Base-by-base conservation (phyloP, 1,140 invertebrate genomes). In the Pseudomyrmex flavicornis region DNA sequence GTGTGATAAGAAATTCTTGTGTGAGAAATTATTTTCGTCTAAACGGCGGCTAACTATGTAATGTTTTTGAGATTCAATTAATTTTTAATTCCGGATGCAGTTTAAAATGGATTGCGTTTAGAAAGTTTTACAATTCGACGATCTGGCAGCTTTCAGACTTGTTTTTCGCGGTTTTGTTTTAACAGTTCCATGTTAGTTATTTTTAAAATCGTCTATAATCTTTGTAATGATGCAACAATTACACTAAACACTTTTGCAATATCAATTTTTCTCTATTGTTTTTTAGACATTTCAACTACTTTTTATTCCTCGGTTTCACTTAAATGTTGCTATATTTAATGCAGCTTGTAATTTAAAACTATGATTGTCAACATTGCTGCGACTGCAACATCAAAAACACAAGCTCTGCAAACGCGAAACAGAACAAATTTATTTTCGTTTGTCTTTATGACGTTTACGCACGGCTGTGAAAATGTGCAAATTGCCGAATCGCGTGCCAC, bases 401-500 rank as follows among this genome's bases (percentile, higher is more conserved):
- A 20, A 72, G 70, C 15, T 62, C 5, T 15, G 15, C 72, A n/a
- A 26, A 62, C 20, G 15, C 72, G 9, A 26, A 62, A 17, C 8
- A 62, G 50, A 20, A 62, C 58, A 62, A 75, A 62, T 75, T 62
- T 50, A 75, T 75, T 75, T 62, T 17, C 44, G 15, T 75, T 20
- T 12, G 13, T 46, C 35, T 7, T 35, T 35, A 61, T 15, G 20
- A 58, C 2, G 15, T 46, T 65, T 15, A 9, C 52, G 13, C 58
- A 44, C 13, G 4, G 20, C 0, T 46, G 50, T 68, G 50, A 52
- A 61, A 59, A 80, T 70, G 66, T 80, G 73, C 48, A 83, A 84
- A 84, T 77, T 35, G 26, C 13, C 7, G 26, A 58, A 83, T 83
- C 48, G 82, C 74, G 56, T 76, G 82, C 26, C n/a, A 20, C 15